Evolutionary conservation across 2,113 vertebrate genomes (phyloP).

Genomic region (Seriola rivoliana): DNA sequence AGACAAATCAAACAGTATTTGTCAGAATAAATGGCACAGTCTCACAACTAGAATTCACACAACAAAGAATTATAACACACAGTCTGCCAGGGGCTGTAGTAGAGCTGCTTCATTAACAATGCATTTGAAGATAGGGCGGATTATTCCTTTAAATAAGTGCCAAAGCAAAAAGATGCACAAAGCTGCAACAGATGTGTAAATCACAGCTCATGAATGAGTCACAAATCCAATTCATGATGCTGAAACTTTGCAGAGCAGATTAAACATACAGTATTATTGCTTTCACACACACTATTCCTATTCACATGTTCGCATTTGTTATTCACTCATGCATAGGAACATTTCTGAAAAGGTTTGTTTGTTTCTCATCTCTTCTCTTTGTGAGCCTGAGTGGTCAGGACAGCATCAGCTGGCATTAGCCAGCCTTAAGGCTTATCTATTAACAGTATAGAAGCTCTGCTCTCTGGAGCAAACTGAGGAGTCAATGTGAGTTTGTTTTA

Average conservation of each 20-base stretch:
- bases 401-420: conserved; percentile 58
- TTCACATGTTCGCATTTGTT: conserved; percentile 1
- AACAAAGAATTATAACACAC: conserved; percentile 5
- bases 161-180: conserved; percentile 64
- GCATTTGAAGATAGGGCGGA: not conserved
- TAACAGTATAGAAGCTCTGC: conserved; percentile 24
- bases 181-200: conserved; percentile 68
- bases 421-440: conserved; percentile 41
- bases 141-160: conserved; percentile 54
- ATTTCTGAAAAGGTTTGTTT: conserved; percentile 22
- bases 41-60: not conserved
- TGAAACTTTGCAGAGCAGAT: conserved; percentile 29
- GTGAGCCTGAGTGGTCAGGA: conserved; percentile 45
- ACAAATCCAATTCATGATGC: conserved; percentile 11
- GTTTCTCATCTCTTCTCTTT: conserved; percentile 9
- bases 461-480: conserved; percentile 45
- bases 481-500: conserved; percentile 57
- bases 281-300: not conserved
- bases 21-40: not conserved
- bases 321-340: not conserved
- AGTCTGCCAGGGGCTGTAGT: not conserved
- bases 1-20: not conserved
- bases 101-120: conserved; percentile 22
- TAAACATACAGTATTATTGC: not conserved
- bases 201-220: conserved; percentile 52